Evolutionary conservation across 2,797 vertebrate genomes (phyloP), one percentile per base, ranked within the genome.

Genomic region (Miopithecus talapoin): DNA sequence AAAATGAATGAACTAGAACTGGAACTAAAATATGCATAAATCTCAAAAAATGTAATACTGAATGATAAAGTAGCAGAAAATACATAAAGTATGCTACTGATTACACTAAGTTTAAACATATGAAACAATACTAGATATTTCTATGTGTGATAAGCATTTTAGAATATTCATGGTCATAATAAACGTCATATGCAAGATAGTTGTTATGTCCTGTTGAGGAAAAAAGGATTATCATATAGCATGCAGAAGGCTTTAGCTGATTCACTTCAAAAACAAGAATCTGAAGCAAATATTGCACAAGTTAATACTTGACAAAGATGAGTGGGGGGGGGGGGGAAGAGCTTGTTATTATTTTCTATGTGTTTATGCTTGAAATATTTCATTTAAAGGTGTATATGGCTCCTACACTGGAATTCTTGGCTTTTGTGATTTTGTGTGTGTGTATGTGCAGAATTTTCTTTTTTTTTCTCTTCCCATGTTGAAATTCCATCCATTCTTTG

Each of bases 1-100:
- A 97, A 92, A 89, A 88, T 85, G 85, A 87, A 81, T 94, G 43
- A 92, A 59, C 78, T 83, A 93, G 24, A 80, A 81, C 68, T 84
- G 6, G 33, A 91, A 64, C 12, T 96, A 91, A 43, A 84, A 85
- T 75, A 80, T 48, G 19, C 28, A 75, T 70, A 78, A 43, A 85
- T 85, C 83, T 90, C 70, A 80, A 68, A 88, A 96, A 84, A 22
- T 80, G 55, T 36, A 85, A 50, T 57, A 78, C 43, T 22, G 28
- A 89, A 22, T 74, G 43, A 68, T 86, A 59, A 74, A 68, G 43
- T 68, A 19, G 36, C 61, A 88, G 21, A 74, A 95, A 75, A 72
- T 76, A 61, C 17, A 50, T 43, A 74, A 68, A 91, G 14, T 90
- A 28, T 72, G 11, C 55, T 85, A 64, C 33, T 12, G 24, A 59